Evolutionary conservation across 1,140 invertebrate genomes (phyloP).

Genomic region (Drosophila quadrilineata): DNA sequence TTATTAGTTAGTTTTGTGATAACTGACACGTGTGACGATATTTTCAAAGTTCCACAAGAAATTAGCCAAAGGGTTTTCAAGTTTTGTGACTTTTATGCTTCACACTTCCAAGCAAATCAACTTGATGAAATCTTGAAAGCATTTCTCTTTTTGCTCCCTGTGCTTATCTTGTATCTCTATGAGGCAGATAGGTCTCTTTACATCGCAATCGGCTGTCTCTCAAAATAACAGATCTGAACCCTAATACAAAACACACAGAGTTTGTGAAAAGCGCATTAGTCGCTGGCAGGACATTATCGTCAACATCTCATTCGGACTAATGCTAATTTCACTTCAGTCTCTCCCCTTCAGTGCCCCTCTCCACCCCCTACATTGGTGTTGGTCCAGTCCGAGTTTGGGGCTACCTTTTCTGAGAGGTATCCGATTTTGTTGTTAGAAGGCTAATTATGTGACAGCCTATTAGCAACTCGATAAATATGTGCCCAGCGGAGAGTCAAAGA

Average conservation of each 20-base stretch:
- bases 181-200: slow-evolving; percentile 24
- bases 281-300: slow-evolving; percentile 60
- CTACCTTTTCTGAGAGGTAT: slow-evolving; percentile 50
- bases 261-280: slow-evolving; percentile 51
- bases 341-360: not conserved
- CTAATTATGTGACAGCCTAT: slow-evolving; percentile 79
- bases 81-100: slow-evolving; percentile 23
- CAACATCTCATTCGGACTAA: slow-evolving; percentile 60
- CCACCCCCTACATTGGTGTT: not conserved
- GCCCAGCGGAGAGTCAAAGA: slow-evolving; percentile 50
- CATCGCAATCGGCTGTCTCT: slow-evolving; percentile 34
- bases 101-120: slow-evolving; percentile 16
- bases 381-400: slow-evolving; percentile 6
- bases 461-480: slow-evolving; percentile 79
- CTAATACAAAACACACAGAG: not conserved
- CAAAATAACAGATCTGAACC: slow-evolving; percentile 21
- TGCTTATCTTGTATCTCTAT: slow-evolving; percentile 24
- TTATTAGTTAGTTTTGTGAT: slow-evolving; percentile 6
- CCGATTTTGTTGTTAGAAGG: slow-evolving; percentile 63
- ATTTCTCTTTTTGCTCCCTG: slow-evolving; percentile 9
- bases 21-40: slow-evolving; percentile 5
- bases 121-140: not conserved
- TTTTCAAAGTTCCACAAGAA: not conserved
- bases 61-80: not conserved
- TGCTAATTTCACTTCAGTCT: slow-evolving; percentile 58